phyloP scores from a whole-genome alignment of 2,888 invertebrate genomes.

The Antitype chi region DNA sequence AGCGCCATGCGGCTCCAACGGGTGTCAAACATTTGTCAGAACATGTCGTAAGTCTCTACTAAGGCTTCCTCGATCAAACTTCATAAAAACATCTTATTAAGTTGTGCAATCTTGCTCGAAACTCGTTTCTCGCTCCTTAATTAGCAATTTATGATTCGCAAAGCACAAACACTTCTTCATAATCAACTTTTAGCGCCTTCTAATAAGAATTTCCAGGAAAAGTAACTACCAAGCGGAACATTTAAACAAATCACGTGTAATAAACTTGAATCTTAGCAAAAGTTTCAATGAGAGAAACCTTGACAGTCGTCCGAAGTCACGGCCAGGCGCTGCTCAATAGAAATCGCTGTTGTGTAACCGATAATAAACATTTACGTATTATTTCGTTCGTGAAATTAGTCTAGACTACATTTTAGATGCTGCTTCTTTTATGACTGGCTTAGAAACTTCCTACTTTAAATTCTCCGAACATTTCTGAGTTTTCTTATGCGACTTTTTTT shows the following conservation, averaged over 20 bases:
- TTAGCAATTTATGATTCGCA: constrained; percentile 24
- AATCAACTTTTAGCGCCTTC: constrained; percentile 16
- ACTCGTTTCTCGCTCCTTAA: constrained; percentile 18
- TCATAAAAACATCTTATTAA: constrained; percentile 13
- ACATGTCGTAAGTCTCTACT: background rate
- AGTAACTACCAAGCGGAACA: constrained; percentile 28
- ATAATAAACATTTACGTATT: constrained; percentile 62
- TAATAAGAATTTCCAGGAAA: constrained; percentile 25
- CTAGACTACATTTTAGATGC: constrained; percentile 41
- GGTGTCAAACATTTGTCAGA: constrained; percentile 11
- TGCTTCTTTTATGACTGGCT: constrained; percentile 22
- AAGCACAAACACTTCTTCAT: constrained; percentile 26
- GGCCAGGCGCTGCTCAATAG: constrained; percentile 61
- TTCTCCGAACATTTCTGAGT: constrained; percentile 5
- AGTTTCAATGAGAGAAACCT: constrained; percentile 68
- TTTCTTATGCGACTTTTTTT: constrained; percentile 3
- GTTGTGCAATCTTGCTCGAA: constrained; percentile 20
- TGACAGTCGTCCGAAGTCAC: constrained; percentile 63
- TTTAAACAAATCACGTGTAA: constrained; percentile 61
- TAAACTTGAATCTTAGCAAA: constrained; percentile 64
- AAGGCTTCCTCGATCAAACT: constrained; percentile 10
- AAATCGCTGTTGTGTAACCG: constrained; percentile 65
- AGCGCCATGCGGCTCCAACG: constrained; percentile 14
- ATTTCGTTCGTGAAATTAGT: constrained; percentile 55
- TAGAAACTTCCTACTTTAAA: constrained; percentile 26